A percentile compares a stretch with the other conserved stretches of the same genome.
phyloP scores from a whole-genome alignment of 1,140 invertebrate species.

The Bathynomus jamesi region DNA sequence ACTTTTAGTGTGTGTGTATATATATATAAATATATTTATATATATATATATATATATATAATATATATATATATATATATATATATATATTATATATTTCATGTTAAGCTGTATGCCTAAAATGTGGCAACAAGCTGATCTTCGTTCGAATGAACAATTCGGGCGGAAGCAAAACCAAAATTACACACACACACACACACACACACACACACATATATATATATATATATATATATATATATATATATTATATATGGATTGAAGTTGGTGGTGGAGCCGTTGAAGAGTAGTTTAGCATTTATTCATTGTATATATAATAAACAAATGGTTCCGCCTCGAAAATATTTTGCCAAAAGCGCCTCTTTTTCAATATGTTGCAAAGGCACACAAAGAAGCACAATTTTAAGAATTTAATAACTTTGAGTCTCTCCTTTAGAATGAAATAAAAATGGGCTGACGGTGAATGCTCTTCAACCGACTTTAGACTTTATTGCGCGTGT shows the following conservation, averaged over 20 bases:
- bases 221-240: background rate
- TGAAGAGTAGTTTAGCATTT: too few relatives aligned
- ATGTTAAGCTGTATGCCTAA: too few relatives aligned
- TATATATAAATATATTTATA: constrained; percentile 4
- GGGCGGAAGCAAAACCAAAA: too few relatives aligned
- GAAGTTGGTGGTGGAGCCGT: too few relatives aligned
- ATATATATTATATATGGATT: too few relatives aligned
- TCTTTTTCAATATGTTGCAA: background rate
- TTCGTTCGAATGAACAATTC: too few relatives aligned
- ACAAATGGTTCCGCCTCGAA: too few relatives aligned
- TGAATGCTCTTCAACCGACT: background rate
- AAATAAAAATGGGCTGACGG: background rate
- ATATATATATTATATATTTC: too few relatives aligned
- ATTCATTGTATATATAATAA: too few relatives aligned
- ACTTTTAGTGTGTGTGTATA: background rate
- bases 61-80: constrained; percentile 11
- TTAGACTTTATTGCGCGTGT: background rate
- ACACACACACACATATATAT: background rate
- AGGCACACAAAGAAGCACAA: background rate
- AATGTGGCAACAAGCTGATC: too few relatives aligned
- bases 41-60: constrained; percentile 4
- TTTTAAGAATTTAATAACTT: background rate
- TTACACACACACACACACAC: background rate
- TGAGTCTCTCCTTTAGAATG: background rate
- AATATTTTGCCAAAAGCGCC: too few relatives aligned